Base-by-base conservation (phyloP, 2,888 invertebrate species). In the Eulithis prunata region DNA sequence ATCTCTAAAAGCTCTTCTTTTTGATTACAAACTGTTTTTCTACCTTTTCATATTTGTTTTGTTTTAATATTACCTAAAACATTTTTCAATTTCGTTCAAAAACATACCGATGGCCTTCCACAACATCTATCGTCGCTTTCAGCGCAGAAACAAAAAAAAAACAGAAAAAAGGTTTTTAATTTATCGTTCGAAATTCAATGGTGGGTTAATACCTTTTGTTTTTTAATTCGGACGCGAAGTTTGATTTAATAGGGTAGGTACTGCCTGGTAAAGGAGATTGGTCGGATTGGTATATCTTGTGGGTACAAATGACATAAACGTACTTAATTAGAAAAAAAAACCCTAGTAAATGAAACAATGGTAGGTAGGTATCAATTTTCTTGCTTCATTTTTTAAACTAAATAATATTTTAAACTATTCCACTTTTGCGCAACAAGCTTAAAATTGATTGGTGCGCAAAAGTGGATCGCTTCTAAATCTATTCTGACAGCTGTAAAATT, bases 141-240 rank as follows among this genome's bases (percentile, higher is more conserved):
- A 69, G 52, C 71, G 65, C 64, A 51, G 32, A 53, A 66, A 52
- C 41, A 55, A 13, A 47, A 56, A 62, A 61, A 61, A 68, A 47
- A 47, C 14, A 14, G 3, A 71, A 66, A 69, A 66, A 62, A 57
- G 71, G 69, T 66, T 70, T 71, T 69, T 68, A 71, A 75, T 74
- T 71, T 75, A 75, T 75, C 66, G 71, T 67, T 46, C 61, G 64
- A 63, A 65, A 66, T 72, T 72, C 70, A 71, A 71, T 73, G 66
- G 69, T 12, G 49, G 70, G 66, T 70, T 71, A 71, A 71, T 71
- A 70, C 70, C 71, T 70, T 67, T 75, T 73, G 71, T 75, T 73
- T 71, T 21, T 71, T 71, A 71, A 72, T 74, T 70, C 62, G 21
- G 46, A 28, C 53, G 67, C 68, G 68, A 70, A 71, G 71, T 71